phyloP scores from a whole-genome alignment of 2,113 vertebrate species.

The Microcebus jonahi region DNA sequence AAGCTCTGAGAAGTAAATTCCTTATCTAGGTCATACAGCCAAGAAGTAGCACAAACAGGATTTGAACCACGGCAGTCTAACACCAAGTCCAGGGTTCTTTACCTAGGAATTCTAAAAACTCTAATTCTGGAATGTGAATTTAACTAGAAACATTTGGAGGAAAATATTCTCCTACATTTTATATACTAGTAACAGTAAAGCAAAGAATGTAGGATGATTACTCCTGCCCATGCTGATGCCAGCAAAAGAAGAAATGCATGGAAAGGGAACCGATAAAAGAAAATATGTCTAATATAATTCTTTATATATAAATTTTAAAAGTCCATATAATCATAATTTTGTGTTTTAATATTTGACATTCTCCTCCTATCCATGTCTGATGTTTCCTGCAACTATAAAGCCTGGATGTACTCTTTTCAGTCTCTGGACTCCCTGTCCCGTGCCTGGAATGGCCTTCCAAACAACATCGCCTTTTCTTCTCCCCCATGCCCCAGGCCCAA shows the following conservation, averaged over 20 bases:
- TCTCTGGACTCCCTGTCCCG: background rate
- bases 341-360: background rate
- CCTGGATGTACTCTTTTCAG: background rate
- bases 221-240: background rate
- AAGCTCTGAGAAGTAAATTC: constrained; percentile 42
- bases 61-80: constrained; percentile 3
- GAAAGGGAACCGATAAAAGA: constrained; percentile 1
- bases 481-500: background rate
- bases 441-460: background rate
- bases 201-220: constrained; percentile 23
- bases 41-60: constrained; percentile 2
- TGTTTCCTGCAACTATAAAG: background rate
- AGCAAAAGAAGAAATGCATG: background rate
- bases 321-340: background rate
- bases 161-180: background rate
- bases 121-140: background rate
- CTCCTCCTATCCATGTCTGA: background rate
- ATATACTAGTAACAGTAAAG: constrained; percentile 4
- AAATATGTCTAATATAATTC: background rate
- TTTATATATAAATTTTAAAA: background rate
- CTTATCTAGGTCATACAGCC: background rate
- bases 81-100: background rate
- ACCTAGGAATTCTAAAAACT: constrained; percentile 7
- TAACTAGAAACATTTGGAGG: background rate
- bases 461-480: background rate